Base-by-base conservation (phyloP, 2,113 vertebrate species). In the Cyanistes caeruleus region DNA sequence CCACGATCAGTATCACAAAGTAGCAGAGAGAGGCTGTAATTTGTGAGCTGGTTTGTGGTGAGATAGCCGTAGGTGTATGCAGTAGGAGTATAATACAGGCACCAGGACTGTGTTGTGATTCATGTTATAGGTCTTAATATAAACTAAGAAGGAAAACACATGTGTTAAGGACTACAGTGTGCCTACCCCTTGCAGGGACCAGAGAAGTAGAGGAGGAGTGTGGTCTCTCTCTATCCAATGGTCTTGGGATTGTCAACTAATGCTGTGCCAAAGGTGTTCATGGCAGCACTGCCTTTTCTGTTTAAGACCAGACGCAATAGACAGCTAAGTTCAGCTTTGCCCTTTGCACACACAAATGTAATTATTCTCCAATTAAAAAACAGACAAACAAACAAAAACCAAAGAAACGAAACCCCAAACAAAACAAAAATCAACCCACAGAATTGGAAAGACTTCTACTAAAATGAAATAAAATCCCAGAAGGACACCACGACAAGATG, bases 121-220 rank as follows among this genome's bases (percentile, higher is more conserved):
- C 93, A 81, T 69, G 41, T 76, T 67, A 13, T 14, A 67, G 81
- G 87, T 86, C 94, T 77, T 96, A 94, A 87, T 91, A 96, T 84
- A 94, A 97, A 91, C 17, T n/a, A 96, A 74, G 72, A 95, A 85
- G 81, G 30, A 51, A 96, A 95, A 88, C 87, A 95, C 68, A 87
- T 69, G 84, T 89, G 81, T 82, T 81, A 94, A 89, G 68, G 48
- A 58, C 24, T 46, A 30, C 27, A 68, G 11, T 13, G 15, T 39
- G 59, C 35, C 52, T 56, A 33, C 35, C 35, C 37, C 43, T 89
- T 70, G 25, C 62, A 92, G 74, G 20, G 28, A 37, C 21, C 15
- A n/a, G 13, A 63, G 24, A 46, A 44, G 17, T 3, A 56, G 44
- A 72, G 23, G 15, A 43, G n/a, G 44, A 72, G 7, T 3, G 19